phyloP scores from a whole-genome alignment of 1,140 invertebrate genomes.

The Brachionus angularis region DNA sequence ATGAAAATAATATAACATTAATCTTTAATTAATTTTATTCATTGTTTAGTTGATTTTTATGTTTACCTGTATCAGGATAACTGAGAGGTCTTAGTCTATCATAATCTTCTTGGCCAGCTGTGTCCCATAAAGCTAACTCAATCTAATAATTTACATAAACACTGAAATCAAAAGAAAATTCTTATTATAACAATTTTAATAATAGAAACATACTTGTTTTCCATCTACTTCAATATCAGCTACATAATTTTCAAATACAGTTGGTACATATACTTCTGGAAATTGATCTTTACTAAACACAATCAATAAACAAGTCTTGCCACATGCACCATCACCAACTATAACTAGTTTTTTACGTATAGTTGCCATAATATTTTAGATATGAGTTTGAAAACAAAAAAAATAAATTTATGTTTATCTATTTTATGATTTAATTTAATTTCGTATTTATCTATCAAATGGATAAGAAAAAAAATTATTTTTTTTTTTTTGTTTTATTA shows the following conservation, averaged over 20 bases:
- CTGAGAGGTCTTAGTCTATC: constrained; percentile 89
- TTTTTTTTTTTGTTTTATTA: not conserved
- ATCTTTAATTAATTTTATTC: too few species aligned
- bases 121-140: constrained; percentile 93
- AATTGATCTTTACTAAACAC: constrained; percentile 59
- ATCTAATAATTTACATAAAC: constrained; percentile 61
- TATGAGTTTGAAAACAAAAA: not conserved
- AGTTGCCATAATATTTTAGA: constrained; percentile 22
- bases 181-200: not conserved
- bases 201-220: constrained; percentile 68
- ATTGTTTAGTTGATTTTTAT: too few species aligned
- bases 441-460: not conserved
- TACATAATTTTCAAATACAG: constrained; percentile 84
- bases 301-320: constrained; percentile 59
- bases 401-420: not conserved
- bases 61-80: constrained; percentile 89
- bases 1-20: too few species aligned
- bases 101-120: constrained; percentile 96
- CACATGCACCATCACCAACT: constrained; percentile 58
- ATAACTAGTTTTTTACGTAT: constrained; percentile 53
- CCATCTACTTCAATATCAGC: constrained; percentile 88
- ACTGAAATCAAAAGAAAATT: not conserved
- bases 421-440: not conserved
- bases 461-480: not conserved
- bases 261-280: constrained; percentile 57